A percentile compares a stretch with the other conserved stretches of the same genome.
phyloP scores from a whole-genome alignment of 2,888 invertebrate genomes.

The Dusona sp. region DNA sequence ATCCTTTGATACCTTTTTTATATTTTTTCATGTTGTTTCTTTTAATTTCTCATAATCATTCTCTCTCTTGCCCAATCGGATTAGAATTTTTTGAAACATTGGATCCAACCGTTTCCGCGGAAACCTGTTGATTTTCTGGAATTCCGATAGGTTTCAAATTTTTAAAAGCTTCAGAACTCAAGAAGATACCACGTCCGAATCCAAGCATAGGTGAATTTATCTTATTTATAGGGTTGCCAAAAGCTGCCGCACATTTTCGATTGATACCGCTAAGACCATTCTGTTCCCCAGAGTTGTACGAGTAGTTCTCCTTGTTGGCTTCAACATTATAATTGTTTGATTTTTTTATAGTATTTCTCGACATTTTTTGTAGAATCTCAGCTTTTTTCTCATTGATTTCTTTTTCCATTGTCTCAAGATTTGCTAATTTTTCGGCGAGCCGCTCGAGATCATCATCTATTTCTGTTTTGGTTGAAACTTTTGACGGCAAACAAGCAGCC shows the following conservation, averaged over 20 bases:
- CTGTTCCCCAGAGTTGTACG: neutral
- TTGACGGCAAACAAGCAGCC: constrained; percentile 6
- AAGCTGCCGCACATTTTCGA: constrained; percentile 30
- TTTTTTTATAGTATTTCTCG: neutral
- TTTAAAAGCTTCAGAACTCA: neutral
- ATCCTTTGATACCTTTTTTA: neutral
- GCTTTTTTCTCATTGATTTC: constrained; percentile 1
- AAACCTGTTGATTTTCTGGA: neutral
- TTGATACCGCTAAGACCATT: neutral
- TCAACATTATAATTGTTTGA: neutral
- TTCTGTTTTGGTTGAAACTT: neutral
- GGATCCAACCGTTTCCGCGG: too few relatives aligned
- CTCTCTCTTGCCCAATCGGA: neutral
- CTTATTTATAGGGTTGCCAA: neutral
- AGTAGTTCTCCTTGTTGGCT: neutral
- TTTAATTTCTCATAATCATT: neutral
- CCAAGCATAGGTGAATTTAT: neutral
- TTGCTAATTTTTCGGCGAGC: constrained; percentile 7
- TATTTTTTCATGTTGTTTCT: neutral
- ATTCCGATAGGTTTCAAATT: neutral
- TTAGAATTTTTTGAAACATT: neutral
- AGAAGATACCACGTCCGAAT: neutral
- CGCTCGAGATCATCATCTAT: neutral
- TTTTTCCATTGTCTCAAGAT: neutral
- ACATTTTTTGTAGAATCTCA: neutral